Conservation (phyloP, 2,888 invertebrate species). For the Stenodema calcarata region DNA sequence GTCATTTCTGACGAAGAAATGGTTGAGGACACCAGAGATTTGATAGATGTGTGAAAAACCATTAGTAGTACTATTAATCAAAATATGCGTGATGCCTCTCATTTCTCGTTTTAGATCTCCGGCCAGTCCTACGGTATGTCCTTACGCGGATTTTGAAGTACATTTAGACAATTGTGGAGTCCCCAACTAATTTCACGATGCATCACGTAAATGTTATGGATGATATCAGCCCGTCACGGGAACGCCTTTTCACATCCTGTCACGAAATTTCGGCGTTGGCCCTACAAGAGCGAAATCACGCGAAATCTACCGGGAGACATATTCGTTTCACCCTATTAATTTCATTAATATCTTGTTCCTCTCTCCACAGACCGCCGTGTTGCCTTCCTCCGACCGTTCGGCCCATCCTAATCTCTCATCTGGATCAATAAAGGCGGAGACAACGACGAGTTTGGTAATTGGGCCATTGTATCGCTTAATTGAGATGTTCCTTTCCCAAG, state of each 20-base stretch:
- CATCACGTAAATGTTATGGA: too few relatives aligned
- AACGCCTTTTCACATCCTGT: not conserved
- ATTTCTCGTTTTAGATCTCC: too few relatives aligned
- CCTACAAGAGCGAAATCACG: not conserved
- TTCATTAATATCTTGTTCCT: not conserved
- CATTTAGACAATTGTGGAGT: too few relatives aligned
- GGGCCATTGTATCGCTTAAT: slow-evolving; percentile 11
- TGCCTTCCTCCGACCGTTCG: not conserved
- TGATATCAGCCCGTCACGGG: not conserved
- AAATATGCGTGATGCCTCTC: too few relatives aligned
- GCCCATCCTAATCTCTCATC: not conserved
- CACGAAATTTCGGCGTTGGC: not conserved
- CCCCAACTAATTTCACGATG: too few relatives aligned
- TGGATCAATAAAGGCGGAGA: not conserved
- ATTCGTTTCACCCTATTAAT: not conserved
- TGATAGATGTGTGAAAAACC: too few relatives aligned
- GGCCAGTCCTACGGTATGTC: too few relatives aligned
- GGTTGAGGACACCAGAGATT: too few relatives aligned
- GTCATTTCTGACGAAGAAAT: too few relatives aligned
- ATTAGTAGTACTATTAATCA: too few relatives aligned
- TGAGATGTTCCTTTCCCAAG: slow-evolving; percentile 7
- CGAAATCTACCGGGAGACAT: not conserved
- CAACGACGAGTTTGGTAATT: not conserved
- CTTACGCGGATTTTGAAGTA: too few relatives aligned
- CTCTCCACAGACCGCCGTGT: not conserved